A percentile compares a stretch with the other conserved stretches of the same genome.
Evolutionary conservation across 37 sponge, comb jelly and placozoan genomes (phyloP).

Genomic region (Dysidea cf. avara): DNA sequence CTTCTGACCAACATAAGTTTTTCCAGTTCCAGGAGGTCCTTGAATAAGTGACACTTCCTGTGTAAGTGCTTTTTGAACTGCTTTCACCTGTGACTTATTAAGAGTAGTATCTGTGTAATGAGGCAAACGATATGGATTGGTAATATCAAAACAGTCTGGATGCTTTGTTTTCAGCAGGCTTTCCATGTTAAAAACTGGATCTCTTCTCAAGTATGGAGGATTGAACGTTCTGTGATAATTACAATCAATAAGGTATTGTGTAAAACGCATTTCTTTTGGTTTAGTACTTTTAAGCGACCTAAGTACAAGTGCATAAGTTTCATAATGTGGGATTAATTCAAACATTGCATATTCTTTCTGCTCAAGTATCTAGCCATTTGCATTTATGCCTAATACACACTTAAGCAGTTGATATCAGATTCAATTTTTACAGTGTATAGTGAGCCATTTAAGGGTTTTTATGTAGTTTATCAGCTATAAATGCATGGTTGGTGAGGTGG

Average conservation of each 20-base stretch:
- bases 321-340: constrained; percentile 85
- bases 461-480: too few species aligned
- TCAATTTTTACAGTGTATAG: constrained; percentile 72
- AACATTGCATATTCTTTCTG: constrained; percentile 45
- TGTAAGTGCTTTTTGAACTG: constrained; percentile 66
- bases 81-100: constrained; percentile 70
- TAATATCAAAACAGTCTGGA: constrained; percentile 7
- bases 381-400: too few species aligned
- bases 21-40: too few species aligned
- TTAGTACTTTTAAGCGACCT: constrained; percentile 46
- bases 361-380: too few species aligned
- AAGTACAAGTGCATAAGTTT: constrained; percentile 84
- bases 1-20: too few species aligned
- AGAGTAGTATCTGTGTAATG: constrained; percentile 12
- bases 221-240: neutral
- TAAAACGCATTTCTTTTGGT: constrained; percentile 61
- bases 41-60: constrained; percentile 86
- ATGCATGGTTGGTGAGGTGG: too few species aligned
- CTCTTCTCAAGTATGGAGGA: constrained; percentile 45
- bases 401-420: constrained; percentile 40
- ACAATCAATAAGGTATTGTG: constrained; percentile 58
- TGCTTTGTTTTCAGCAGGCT: too few species aligned
- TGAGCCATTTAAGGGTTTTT: too few species aligned
- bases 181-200: too few species aligned
- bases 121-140: constrained; percentile 31